These are phyloP conservation scores for Alviniconcha strummeri DNA, from an alignment of 2,888 invertebrate genomes.

Conservation along the genomic window DNA sequence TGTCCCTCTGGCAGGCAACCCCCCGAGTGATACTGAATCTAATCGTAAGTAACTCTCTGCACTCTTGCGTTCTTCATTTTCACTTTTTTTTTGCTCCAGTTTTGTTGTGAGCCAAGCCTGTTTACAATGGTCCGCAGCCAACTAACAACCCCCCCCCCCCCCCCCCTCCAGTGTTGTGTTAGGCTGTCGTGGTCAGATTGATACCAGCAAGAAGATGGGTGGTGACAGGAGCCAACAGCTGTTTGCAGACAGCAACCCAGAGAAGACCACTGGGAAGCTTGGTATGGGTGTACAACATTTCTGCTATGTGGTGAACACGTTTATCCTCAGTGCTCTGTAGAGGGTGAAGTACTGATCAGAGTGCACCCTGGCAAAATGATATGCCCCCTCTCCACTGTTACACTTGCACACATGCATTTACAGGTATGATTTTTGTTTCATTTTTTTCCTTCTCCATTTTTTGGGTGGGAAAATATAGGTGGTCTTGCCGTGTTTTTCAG, in stretches of 20 bases:
- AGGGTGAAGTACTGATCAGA: too few species aligned
- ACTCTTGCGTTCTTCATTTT: background rate
- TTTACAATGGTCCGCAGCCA: background rate
- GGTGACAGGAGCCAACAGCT: background rate
- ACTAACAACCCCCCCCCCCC: background rate
- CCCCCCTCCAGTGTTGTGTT: background rate
- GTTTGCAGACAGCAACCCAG: background rate
- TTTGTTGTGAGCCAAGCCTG: background rate
- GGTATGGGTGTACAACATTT: too few species aligned
- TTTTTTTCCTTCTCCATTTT: too few species aligned
- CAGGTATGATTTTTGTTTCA: too few species aligned
- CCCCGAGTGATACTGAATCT: slow-evolving; percentile 61
- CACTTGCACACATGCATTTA: too few species aligned
- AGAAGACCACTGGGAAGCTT: too few species aligned
- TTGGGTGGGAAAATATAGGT: too few species aligned
- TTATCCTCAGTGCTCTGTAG: too few species aligned
- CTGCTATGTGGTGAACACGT: too few species aligned
- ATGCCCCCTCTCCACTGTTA: too few species aligned
- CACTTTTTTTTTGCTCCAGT: background rate
- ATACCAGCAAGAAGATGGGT: background rate
- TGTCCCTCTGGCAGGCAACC: slow-evolving; percentile 53
- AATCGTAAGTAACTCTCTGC: slow-evolving; percentile 63
- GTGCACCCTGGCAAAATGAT: too few species aligned
- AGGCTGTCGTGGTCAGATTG: background rate
- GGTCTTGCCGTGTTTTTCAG: too few species aligned